Percentiles rank a stretch among this genome's conserved stretches.
Evolutionary conservation across 1,140 invertebrate genomes (phyloP).

Genomic region (Drosophila pallidifrons): DNA sequence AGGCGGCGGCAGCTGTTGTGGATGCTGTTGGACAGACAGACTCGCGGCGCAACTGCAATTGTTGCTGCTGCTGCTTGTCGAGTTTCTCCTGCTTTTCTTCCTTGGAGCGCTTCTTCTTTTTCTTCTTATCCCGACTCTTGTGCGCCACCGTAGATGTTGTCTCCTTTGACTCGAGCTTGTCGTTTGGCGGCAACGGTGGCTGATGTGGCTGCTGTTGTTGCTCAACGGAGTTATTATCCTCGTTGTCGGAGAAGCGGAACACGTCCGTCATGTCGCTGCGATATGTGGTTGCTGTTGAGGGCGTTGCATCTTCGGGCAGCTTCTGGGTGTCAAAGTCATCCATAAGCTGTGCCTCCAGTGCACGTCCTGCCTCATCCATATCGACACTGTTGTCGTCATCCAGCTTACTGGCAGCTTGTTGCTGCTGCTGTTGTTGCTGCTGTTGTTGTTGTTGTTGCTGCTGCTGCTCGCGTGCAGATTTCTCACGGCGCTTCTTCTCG

Average conservation of each 20-base stretch:
- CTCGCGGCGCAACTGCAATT: constrained; percentile 89
- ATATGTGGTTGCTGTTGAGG: constrained; percentile 78
- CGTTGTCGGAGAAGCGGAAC: constrained; percentile 86
- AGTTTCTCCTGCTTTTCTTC: constrained; percentile 91
- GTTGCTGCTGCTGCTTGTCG: constrained; percentile 85
- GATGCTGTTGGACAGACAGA: constrained; percentile 7
- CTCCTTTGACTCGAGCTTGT: constrained; percentile 58
- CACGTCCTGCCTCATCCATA: constrained; percentile 91
- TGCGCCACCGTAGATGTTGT: constrained; percentile 30
- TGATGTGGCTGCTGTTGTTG: constrained; percentile 34
- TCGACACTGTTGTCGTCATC: constrained; percentile 92
- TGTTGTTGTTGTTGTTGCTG: constrained; percentile 68
- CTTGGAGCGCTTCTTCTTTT: constrained; percentile 93
- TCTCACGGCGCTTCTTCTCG: constrained; percentile 90
- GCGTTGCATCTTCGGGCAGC: constrained; percentile 76
- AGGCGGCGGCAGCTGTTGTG: constrained; percentile 36
- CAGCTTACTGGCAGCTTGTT: constrained; percentile 74
- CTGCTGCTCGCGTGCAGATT: constrained; percentile 74
- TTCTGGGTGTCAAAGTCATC: constrained; percentile 86
- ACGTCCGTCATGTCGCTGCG: constrained; percentile 84
- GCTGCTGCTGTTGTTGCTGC: constrained; percentile 66
- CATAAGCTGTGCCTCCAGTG: constrained; percentile 91
- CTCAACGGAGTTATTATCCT: constrained; percentile 80
- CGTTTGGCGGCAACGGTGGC: constrained; percentile 40
- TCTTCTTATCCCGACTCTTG: constrained; percentile 91